A percentile compares a stretch with the other conserved stretches of the same genome.
Conservation (phyloP, 2,797 vertebrate genomes). For the Sebastes diploproa region DNA sequence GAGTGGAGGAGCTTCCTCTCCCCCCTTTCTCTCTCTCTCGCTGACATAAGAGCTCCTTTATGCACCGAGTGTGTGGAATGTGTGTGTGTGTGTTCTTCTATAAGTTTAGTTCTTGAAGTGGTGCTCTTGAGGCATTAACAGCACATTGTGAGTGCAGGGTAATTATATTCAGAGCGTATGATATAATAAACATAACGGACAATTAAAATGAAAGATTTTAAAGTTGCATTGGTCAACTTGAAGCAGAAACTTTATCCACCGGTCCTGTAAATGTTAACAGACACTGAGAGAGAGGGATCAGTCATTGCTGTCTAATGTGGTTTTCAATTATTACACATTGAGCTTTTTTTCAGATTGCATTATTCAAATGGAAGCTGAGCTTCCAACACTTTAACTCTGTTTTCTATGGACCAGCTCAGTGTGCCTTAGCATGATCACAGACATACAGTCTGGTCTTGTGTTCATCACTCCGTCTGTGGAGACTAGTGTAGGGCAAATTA, state of each 20-base stretch:
- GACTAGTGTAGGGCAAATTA: neutral
- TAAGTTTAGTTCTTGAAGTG: conserved; percentile 35
- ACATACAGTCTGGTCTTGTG: neutral
- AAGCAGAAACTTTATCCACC: neutral
- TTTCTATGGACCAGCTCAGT: neutral
- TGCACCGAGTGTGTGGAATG: conserved; percentile 31
- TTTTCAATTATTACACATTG: neutral
- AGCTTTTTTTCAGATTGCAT: neutral
- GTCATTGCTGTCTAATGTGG: neutral
- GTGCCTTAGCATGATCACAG: neutral
- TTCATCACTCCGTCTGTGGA: neutral
- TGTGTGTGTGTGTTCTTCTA: neutral
- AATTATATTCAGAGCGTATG: conserved; percentile 20
- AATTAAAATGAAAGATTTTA: neutral
- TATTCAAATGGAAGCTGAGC: neutral
- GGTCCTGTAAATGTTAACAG: neutral
- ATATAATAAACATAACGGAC: conserved; percentile 13
- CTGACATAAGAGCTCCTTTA: conserved; percentile 67
- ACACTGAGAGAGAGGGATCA: conserved; percentile 3
- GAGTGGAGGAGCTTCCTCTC: conserved; percentile 50
- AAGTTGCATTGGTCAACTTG: neutral
- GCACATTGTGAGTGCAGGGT: conserved; percentile 19
- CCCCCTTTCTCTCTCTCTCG: conserved; percentile 20
- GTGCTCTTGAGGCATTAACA: conserved; percentile 30
- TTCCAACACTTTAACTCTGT: neutral